A percentile compares a stretch with the other conserved stretches of the same genome.
These are phyloP conservation scores for Halotydeus destructor DNA, from an alignment of 1,140 invertebrate genomes.

Conservation along the genomic window DNA sequence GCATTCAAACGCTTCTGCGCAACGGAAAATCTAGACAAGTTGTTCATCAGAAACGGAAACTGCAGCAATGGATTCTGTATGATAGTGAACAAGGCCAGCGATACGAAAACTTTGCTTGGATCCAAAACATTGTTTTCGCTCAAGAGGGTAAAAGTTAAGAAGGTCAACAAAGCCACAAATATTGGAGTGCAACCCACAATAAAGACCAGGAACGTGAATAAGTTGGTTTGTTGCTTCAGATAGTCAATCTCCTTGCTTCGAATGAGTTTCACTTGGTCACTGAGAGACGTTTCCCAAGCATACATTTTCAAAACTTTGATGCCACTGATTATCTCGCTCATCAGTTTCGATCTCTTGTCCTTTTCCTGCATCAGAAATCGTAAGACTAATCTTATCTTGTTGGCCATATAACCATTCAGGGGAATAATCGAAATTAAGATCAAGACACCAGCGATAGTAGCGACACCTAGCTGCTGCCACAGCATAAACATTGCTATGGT, in stretches of 20 bases:
- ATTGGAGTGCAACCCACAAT: constrained; percentile 14
- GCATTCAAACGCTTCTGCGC: constrained; percentile 16
- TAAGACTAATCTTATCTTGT: constrained; percentile 39
- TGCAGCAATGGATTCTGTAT: constrained; percentile 2
- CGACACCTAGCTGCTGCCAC: constrained; percentile 21
- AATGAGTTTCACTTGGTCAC: constrained; percentile 1
- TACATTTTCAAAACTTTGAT: constrained; percentile 45
- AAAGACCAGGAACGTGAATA: constrained; percentile 11
- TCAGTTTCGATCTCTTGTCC: constrained; percentile 27
- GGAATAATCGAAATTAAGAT: constrained; percentile 48
- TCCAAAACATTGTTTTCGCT: constrained; percentile 30
- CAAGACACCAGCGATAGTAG: constrained; percentile 18
- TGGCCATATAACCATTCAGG: constrained; percentile 67
- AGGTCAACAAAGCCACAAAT: constrained; percentile 11
- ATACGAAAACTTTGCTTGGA: constrained; percentile 39
- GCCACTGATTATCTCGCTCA: constrained; percentile 27
- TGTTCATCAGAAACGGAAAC: constrained; percentile 6
- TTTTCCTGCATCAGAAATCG: constrained; percentile 21
- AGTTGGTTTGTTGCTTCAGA: constrained; percentile 8
- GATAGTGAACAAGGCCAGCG: constrained; percentile 47
- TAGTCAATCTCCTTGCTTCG: constrained; percentile 10
- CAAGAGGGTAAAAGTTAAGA: constrained; percentile 27
- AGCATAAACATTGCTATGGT: constrained; percentile 22
- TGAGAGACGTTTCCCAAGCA: constrained; percentile 41
- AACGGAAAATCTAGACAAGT: constrained; percentile 12